phyloP scores from a whole-genome alignment of 2,888 invertebrate genomes.

The Xanthia togata region DNA sequence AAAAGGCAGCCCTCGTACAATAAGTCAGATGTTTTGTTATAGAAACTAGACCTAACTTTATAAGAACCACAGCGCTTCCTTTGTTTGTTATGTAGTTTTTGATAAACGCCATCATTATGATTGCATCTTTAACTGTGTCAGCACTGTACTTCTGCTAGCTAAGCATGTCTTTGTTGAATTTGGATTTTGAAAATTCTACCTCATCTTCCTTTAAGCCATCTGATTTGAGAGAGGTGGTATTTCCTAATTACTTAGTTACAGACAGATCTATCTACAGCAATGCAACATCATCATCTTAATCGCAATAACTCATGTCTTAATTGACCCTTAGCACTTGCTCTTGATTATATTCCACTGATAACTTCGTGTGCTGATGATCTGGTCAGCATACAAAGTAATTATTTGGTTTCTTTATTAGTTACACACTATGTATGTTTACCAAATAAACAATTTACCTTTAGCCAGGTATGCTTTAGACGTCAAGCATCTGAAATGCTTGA shows the following conservation, averaged over 20 bases:
- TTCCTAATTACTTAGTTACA: neutral
- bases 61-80: neutral
- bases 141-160: neutral
- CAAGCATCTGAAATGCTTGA: no score
- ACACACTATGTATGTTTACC: neutral
- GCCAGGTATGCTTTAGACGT: neutral
- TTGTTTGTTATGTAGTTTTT: neutral
- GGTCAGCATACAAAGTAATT: slow-evolving; percentile 12
- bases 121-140: neutral
- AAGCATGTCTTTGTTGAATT: neutral
- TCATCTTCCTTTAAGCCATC: neutral
- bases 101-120: neutral
- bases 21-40: neutral
- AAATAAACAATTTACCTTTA: slow-evolving; percentile 4
- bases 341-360: slow-evolving; percentile 53
- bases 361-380: slow-evolving; percentile 38
- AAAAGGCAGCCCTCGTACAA: no score
- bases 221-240: neutral
- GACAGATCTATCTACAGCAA: slow-evolving; percentile 14
- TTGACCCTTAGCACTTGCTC: slow-evolving; percentile 52
- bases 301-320: slow-evolving; percentile 38
- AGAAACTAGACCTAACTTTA: neutral
- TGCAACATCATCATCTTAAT: slow-evolving; percentile 28
- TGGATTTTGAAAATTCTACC: neutral
- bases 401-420: slow-evolving; percentile 9